Conservation (phyloP, 2,113 vertebrate species). For the Hoplias malabaricus region DNA sequence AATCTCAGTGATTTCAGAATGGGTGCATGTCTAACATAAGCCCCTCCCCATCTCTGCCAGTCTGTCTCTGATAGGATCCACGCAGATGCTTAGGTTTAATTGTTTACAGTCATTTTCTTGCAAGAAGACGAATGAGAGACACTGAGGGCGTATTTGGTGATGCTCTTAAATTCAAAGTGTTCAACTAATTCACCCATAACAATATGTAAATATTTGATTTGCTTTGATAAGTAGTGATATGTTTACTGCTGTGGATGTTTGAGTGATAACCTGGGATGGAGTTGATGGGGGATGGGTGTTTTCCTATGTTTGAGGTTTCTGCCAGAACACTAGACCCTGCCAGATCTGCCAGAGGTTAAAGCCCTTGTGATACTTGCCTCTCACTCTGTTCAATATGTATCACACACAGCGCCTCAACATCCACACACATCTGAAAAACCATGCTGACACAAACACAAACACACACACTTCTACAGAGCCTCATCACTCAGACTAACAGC, state of each 20-base stretch:
- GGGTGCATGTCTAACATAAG: too few species aligned
- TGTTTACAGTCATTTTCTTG: too few species aligned
- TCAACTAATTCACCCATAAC: too few species aligned
- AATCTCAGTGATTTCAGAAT: too few species aligned
- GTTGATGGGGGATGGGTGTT: not conserved
- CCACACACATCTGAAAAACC: constrained; percentile 2
- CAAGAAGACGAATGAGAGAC: too few species aligned
- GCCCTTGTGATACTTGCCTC: constrained; percentile 51
- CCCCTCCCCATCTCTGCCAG: too few species aligned
- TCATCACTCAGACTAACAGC: constrained; percentile 59
- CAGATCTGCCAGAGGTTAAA: constrained; percentile 71
- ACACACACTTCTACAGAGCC: constrained; percentile 41
- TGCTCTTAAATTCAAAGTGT: too few species aligned
- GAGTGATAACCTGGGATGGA: constrained; percentile 1
- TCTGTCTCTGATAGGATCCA: too few species aligned
- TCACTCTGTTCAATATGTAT: constrained; percentile 29
- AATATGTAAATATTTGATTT: not conserved
- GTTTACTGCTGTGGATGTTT: constrained; percentile 22
- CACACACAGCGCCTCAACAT: constrained; percentile 9
- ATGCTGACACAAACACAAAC: constrained; percentile 41
- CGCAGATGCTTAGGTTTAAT: too few species aligned
- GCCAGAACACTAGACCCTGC: too few species aligned
- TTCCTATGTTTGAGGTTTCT: constrained; percentile 61
- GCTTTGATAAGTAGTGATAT: constrained; percentile 33
- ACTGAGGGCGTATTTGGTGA: too few species aligned